Base-by-base conservation (phyloP, 2,113 vertebrate genomes). In the Urocynchramus pylzowi region DNA sequence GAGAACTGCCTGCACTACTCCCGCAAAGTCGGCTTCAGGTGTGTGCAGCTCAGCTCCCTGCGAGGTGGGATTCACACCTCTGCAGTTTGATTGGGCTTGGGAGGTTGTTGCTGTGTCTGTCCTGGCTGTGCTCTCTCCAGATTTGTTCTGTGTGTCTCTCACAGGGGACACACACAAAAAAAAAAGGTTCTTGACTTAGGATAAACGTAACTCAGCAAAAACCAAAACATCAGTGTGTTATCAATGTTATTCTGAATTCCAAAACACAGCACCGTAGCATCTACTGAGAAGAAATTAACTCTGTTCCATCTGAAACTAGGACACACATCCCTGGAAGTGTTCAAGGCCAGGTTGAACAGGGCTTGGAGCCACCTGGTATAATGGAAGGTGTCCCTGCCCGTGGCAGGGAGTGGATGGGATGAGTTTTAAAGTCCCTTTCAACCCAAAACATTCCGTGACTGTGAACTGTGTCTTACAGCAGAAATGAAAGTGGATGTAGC, bases 1-100 rank as follows among this genome's bases (percentile, higher is more conserved):
- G 99, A 99, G 95, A 99, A 99, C 94, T 99, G 99, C 96, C 98
- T 99, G 88, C 99, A 99, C 95, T 99, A 99, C 57, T 98, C 99
- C 86, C 99, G 99, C 95, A 99, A 99, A 97, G 98, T 99, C 30
- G 99, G 98, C 87, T 99, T 98, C 98, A 99, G 99, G 99, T 99
- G 96, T 42, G 98, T 98, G 94, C 53, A 13, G 53, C 75, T 35
- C 61, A 39, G n/a, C 19, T 61, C 49, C 4, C 10, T 19, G 31
- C 7, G 15, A 27, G 11, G 6, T 33, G 21, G 28, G 10, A 11
- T 59, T 54, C 16, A 30, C 35, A 5, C 60, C 45, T 82, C 57
- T 67, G 90, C 19, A 28, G 0, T 33, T 30, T 41, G 30, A 3
- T 12, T 31, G 77, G 41, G 75, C 47, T 47, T 26, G 9, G 24